Conservation (phyloP, 2,888 invertebrate genomes). For the Drosophila limbata region DNA sequence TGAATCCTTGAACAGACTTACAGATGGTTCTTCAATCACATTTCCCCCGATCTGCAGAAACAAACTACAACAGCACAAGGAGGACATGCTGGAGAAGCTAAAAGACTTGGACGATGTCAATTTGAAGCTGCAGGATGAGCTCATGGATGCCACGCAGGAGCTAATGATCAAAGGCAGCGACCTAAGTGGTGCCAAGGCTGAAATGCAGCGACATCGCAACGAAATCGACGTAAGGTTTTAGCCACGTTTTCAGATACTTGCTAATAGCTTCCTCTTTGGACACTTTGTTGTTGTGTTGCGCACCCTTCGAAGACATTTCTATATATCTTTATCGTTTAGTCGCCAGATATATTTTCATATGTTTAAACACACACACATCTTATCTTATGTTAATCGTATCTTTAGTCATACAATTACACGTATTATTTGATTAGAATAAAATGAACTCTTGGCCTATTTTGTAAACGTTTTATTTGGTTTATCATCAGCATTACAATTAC, state of each 20-base stretch:
- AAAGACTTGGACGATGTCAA: constrained; percentile 87
- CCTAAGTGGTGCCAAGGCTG: constrained; percentile 86
- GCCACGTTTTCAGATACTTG: constrained; percentile 20
- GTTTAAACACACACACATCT: constrained; percentile 46
- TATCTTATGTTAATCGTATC: constrained; percentile 59
- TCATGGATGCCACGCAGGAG: constrained; percentile 87
- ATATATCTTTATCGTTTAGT: constrained; percentile 66
- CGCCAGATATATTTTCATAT: constrained; percentile 70
- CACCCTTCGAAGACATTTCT: constrained; percentile 78
- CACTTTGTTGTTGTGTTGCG: constrained; percentile 52
- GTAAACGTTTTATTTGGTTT: constrained; percentile 2
- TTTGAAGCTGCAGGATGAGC: constrained; percentile 86
- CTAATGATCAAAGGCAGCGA: constrained; percentile 86
- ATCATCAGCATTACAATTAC: background rate
- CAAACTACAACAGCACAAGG: constrained; percentile 85
- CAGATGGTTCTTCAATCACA: background rate
- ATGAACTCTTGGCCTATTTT: constrained; percentile 58
- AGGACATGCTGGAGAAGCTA: constrained; percentile 86
- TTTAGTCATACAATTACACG: constrained; percentile 48
- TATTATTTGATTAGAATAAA: constrained; percentile 68
- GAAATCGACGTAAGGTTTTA: constrained; percentile 87
- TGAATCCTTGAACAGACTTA: background rate
- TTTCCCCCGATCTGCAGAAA: constrained; percentile 71
- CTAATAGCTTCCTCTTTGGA: constrained; percentile 20
- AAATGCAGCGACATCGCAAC: constrained; percentile 87